Evolutionary conservation across 2,113 vertebrate genomes (phyloP).

Genomic region (Anguilla rostrata): DNA sequence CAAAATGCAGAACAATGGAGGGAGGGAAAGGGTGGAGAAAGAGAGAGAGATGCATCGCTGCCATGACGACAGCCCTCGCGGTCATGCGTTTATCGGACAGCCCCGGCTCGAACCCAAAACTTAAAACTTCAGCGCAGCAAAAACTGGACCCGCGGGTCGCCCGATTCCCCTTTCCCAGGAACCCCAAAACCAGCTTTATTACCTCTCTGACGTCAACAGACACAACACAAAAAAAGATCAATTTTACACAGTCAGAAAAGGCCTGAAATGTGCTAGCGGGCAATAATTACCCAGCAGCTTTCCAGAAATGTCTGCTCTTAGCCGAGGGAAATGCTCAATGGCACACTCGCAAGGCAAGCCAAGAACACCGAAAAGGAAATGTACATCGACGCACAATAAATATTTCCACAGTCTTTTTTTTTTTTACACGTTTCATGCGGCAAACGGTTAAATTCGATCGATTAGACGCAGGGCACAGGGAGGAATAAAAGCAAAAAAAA

Average conservation of each 20-base stretch:
- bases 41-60: neutral
- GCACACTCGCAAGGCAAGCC: neutral
- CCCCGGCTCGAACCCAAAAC: neutral
- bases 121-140: neutral
- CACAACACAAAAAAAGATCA: neutral
- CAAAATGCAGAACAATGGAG: conserved; percentile 53
- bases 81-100: conserved; percentile 5
- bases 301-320: neutral
- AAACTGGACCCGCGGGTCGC: neutral
- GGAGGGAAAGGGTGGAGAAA: conserved; percentile 16
- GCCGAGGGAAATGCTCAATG: neutral
- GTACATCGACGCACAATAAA: neutral
- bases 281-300: neutral
- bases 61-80: neutral
- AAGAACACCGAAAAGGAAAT: neutral
- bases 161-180: neutral
- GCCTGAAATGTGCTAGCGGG: neutral
- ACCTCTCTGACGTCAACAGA: neutral
- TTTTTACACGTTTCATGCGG: neutral
- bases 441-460: neutral
- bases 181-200: neutral
- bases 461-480: neutral
- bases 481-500: neutral
- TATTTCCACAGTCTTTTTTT: neutral
- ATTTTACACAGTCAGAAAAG: neutral